Evolutionary conservation across 2,113 vertebrate species (phyloP), one percentile per base, ranked within the genome.

Genomic region (Eonycteris spelaea): DNA sequence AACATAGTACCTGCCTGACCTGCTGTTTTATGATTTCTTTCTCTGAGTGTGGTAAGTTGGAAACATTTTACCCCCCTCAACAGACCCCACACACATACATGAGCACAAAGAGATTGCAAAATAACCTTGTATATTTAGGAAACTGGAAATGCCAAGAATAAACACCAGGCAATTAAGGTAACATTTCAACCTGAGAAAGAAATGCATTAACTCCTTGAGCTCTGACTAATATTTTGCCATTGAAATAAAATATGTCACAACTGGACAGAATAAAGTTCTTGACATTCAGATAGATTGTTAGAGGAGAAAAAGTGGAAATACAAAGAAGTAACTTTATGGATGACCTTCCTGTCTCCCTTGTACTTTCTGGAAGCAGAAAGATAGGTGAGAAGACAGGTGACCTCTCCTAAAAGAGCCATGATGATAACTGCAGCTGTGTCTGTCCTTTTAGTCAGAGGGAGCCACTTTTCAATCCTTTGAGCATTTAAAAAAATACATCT

Each of bases 11-110:
- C 95, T 96, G 94, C 45, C 96, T 97, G 94, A 97, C 97, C 97
- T 90, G 33, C 1, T 98, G 98, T 97, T 98, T 98, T 98, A 98
- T 98, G 96, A 98, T 96, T 98, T 97, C 95, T 98, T 98, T 98
- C 98, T 98, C 90, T 94, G 70, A 97, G 90, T 95, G 97, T 7
- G 73, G 95, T 98, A 98, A 97, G 96, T 97, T 97, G 92, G 92
- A 98, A 97, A 45, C 89, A 63, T 96, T 98, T 98, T 96, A 55
- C 40, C 73, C 38, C 94, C 82, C 90, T 84, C 45, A 78, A 88
- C 94, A 93, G 94, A 97, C 70, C 88, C 4, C 63, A 67, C 61
- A 70, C 65, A 74, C 26, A 40, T 0, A n/a, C 10, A 3, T 14
- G 57, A 87, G 35, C 80, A 97, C 84, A 95, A 96, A 90, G 61